A percentile compares a stretch with the other conserved stretches of the same genome.
These are phyloP conservation scores for Microtus oregoni DNA, from an alignment of 2,113 vertebrate genomes.

Conservation along the genomic window DNA sequence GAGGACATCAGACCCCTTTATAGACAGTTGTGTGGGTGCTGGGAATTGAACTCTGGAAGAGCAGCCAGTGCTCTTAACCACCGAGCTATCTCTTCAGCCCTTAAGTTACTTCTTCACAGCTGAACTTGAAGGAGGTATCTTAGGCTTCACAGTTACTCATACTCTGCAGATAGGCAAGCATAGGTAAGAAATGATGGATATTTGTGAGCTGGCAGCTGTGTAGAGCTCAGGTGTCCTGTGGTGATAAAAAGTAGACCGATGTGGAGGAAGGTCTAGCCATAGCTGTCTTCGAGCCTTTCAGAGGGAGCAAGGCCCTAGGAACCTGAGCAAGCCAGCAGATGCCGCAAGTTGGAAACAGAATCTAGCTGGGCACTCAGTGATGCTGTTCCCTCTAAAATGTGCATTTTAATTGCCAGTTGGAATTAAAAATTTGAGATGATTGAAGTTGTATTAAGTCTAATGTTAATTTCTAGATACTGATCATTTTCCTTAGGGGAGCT, in stretches of 20 bases:
- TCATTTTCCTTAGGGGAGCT: neutral
- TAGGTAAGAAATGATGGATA: neutral
- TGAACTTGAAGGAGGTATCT: neutral
- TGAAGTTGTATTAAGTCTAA: neutral
- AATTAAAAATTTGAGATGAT: neutral
- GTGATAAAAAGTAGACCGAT: neutral
- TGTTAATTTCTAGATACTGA: neutral
- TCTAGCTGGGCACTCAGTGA: fast-evolving
- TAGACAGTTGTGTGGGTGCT: neutral
- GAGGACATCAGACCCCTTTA: neutral
- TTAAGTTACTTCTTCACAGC: neutral
- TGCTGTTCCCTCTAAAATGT: neutral
- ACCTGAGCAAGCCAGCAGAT: neutral
- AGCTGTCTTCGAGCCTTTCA: neutral
- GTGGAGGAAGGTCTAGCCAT: neutral
- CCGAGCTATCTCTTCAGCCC: neutral
- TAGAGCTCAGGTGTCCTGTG: no score
- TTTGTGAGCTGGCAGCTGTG: neutral
- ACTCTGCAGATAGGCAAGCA: neutral
- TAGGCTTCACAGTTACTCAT: neutral
- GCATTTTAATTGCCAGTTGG: neutral
- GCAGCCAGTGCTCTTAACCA: neutral
- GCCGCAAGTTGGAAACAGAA: neutral
- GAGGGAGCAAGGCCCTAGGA: neutral
- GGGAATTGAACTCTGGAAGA: neutral